phyloP scores from a whole-genome alignment of 2,113 vertebrate genomes.

The Chionis minor region DNA sequence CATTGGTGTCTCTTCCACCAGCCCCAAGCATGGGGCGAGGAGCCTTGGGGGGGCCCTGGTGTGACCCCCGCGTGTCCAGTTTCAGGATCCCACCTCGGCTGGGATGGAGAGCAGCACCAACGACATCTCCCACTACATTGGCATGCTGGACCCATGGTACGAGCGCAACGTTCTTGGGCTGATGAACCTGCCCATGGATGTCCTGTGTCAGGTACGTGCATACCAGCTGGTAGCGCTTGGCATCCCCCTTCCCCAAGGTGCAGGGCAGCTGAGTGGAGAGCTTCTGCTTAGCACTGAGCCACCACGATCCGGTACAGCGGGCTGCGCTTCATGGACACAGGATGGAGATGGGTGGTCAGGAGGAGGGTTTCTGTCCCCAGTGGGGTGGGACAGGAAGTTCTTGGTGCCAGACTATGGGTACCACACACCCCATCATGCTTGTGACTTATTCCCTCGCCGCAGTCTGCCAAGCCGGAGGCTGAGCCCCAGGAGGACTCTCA shows the following conservation, averaged over 20 bases:
- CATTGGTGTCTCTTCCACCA: neutral
- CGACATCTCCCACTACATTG: constrained; percentile 90
- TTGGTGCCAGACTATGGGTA: neutral
- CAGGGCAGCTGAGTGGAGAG: neutral
- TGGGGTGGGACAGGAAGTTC: neutral
- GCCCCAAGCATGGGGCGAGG: neutral
- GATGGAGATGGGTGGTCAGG: neutral
- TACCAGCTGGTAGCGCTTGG: neutral
- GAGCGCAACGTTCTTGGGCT: constrained; percentile 90
- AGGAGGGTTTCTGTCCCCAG: accelerated
- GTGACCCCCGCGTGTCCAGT: neutral
- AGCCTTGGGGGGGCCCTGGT: accelerated
- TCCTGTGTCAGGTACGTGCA: constrained; percentile 87
- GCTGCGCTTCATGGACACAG: accelerated
- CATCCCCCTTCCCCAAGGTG: accelerated
- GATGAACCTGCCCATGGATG: constrained; percentile 84
- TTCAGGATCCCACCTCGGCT: constrained; percentile 30
- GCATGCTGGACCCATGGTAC: constrained; percentile 98
- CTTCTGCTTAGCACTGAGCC: neutral
- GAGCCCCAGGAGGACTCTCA: constrained; percentile 71
- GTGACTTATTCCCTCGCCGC: neutral
- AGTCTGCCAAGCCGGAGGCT: constrained; percentile 83
- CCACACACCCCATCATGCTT: accelerated
- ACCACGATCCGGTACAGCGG: accelerated
- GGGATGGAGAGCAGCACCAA: constrained; percentile 85